A percentile compares a stretch with the other conserved stretches of the same genome.
Conservation (phyloP, 2,797 vertebrate species). For the Chelidonichthys spinosus region DNA sequence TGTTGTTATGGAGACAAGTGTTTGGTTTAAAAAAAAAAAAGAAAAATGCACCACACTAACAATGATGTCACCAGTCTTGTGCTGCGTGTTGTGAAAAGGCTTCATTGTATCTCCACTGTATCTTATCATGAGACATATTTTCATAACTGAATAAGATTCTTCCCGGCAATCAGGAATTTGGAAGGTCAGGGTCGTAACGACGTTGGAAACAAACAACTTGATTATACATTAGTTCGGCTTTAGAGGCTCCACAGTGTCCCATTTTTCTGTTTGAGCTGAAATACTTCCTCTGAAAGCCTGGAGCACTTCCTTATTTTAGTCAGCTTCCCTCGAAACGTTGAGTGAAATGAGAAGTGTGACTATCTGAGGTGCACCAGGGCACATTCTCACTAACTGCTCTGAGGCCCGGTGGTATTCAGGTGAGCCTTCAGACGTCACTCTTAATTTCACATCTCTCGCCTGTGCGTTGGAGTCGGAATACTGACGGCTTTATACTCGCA, state of each 20-base stretch:
- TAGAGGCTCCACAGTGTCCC: conserved; percentile 25
- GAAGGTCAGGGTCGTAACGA: conserved; percentile 27
- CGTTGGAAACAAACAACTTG: neutral
- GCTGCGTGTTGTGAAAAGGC: conserved; percentile 1
- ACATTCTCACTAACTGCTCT: conserved; percentile 31
- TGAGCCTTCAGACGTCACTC: neutral
- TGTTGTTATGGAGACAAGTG: conserved; percentile 71
- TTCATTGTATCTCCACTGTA: conserved; percentile 1
- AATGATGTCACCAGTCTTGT: conserved; percentile 37
- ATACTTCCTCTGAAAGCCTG: conserved; percentile 75
- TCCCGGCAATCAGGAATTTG: conserved; percentile 26
- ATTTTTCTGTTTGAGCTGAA: conserved; percentile 43
- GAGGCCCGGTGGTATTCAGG: conserved; percentile 21
- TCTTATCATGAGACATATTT: conserved; percentile 27
- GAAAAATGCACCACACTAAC: conserved; percentile 29
- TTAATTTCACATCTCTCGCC: conserved; percentile 56
- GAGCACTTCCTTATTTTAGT: conserved; percentile 69
- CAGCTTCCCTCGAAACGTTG: conserved; percentile 67
- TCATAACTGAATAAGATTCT: neutral
- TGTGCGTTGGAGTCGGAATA: conserved; percentile 16
- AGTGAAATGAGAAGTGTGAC: conserved; percentile 70
- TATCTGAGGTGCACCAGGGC: conserved; percentile 48
- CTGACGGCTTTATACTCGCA: conserved; percentile 38
- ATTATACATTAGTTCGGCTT: neutral
- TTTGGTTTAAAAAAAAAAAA: conserved; percentile 26